Conservation (phyloP, 2,113 vertebrate species). For the Pterophyllum scalare region DNA sequence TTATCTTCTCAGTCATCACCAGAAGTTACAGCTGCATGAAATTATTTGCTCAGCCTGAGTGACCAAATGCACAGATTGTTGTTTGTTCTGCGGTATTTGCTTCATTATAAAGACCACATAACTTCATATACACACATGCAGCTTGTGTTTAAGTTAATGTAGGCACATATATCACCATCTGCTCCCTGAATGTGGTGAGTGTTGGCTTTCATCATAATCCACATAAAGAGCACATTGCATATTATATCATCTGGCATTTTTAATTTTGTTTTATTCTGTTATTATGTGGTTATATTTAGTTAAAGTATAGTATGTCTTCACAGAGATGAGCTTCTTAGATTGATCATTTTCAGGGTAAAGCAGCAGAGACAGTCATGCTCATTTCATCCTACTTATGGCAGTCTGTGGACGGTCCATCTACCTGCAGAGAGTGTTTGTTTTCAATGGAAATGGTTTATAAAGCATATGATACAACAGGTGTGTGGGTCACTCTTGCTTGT, state of each 20-base stretch:
- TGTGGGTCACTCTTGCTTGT: not conserved
- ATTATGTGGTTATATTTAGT: not conserved
- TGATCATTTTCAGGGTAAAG: not conserved
- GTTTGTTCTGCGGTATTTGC: constrained; percentile 29
- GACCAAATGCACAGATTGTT: not conserved
- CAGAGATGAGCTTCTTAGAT: not conserved
- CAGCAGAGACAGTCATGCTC: not conserved
- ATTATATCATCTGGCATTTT: not conserved
- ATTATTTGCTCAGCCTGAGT: constrained; percentile 18
- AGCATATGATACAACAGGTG: not conserved
- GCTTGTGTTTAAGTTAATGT: constrained; percentile 20
- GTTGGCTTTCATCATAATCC: constrained; percentile 19
- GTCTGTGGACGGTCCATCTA: not conserved
- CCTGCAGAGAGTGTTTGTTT: not conserved
- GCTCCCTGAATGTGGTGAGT: constrained; percentile 15
- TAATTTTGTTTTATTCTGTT: not conserved
- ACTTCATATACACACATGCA: not conserved
- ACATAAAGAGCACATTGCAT: not conserved
- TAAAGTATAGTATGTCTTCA: not conserved
- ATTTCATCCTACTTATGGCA: not conserved
- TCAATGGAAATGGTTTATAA: not conserved
- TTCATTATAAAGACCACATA: constrained; percentile 23
- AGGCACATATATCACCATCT: constrained; percentile 30
- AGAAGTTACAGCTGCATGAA: constrained; percentile 25
- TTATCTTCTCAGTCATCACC: constrained; percentile 28